These are phyloP conservation scores for Nanorana parkeri DNA, from an alignment of 2,113 vertebrate species.

Conservation along the genomic window DNA sequence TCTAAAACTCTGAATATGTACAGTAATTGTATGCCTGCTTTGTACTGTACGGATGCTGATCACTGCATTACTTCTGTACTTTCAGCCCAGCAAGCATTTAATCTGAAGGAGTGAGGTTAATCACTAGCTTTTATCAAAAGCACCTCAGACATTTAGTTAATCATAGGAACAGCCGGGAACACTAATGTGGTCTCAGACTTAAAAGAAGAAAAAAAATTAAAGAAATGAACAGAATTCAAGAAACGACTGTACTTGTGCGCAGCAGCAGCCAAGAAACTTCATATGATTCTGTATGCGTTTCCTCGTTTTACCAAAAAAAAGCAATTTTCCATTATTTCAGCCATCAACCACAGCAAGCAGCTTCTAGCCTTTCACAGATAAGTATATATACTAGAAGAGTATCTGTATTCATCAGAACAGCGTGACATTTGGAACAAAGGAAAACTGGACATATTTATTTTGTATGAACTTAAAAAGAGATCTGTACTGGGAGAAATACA, in stretches of 20 bases:
- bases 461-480: too few species aligned
- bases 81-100: constrained; percentile 24
- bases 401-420: not conserved
- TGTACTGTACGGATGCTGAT: constrained; percentile 5
- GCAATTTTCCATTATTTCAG: constrained; percentile 28
- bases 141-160: constrained; percentile 35
- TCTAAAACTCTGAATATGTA: not conserved
- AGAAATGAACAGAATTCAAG: constrained; percentile 55
- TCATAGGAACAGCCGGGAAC: constrained; percentile 44
- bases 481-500: too few species aligned
- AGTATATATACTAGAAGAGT: constrained; percentile 11
- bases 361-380: not conserved
- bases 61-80: not conserved
- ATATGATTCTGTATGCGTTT: constrained; percentile 39
- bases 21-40: not conserved
- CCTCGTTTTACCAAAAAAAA: constrained; percentile 38
- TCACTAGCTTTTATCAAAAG: constrained; percentile 35
- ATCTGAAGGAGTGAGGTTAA: constrained; percentile 36
- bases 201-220: constrained; percentile 46
- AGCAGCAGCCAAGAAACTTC: constrained; percentile 46
- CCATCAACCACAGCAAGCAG: not conserved
- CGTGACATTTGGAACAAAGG: constrained; percentile 28
- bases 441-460: constrained; percentile 10
- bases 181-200: constrained; percentile 33
- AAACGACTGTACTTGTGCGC: constrained; percentile 41